Evolutionary conservation across 2,888 invertebrate genomes (phyloP), one percentile per base, ranked within the genome.

Genomic region (Apodemia mormo): DNA sequence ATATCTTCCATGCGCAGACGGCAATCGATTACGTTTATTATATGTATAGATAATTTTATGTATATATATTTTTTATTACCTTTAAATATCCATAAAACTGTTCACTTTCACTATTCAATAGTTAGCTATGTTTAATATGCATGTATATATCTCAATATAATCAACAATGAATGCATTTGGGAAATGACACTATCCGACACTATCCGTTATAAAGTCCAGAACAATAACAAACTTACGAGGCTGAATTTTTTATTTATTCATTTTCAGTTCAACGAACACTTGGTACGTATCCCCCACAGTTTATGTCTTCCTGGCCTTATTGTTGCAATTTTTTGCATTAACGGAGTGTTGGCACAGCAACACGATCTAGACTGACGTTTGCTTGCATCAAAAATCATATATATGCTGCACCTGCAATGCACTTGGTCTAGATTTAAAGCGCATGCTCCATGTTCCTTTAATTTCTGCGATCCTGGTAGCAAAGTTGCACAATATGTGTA

Each of bases 221-320:
- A 52, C n/a, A 45, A 45, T 45, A 45, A 52, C 52, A 52, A 52
- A 52, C n/a, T 52, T 6, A 52, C 52, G 6, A 52, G 14, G 52
- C 52, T n/a, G n/a, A 52, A 52, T 52, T 0, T n/a, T 12, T 45
- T 45, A 12, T 45, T 2, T 58, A 10, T 58, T 29, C 12, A 61
- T 14, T 61, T 30, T 30, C 61, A 72, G 66, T 67, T 68, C 52
- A 70, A 37, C 22, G 49, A 66, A 70, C 61, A 66, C 71, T 75
- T 69, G 76, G 66, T 5, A 9, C 14, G 6, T 45, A 22, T 74
- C 76, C 74, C 74, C 71, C 67, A 40, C 49, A n/a, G 58, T 29
- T 70, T 74, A 76, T 81, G 78, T 66, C 77, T 70, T 73, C 80
- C 80, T 80, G 68, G 80, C 81, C 76, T 52, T 64, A 67, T 69